A percentile compares a stretch with the other conserved stretches of the same genome.
Evolutionary conservation across 2,888 invertebrate genomes (phyloP).

Genomic region (Loripinus fragilis): DNA sequence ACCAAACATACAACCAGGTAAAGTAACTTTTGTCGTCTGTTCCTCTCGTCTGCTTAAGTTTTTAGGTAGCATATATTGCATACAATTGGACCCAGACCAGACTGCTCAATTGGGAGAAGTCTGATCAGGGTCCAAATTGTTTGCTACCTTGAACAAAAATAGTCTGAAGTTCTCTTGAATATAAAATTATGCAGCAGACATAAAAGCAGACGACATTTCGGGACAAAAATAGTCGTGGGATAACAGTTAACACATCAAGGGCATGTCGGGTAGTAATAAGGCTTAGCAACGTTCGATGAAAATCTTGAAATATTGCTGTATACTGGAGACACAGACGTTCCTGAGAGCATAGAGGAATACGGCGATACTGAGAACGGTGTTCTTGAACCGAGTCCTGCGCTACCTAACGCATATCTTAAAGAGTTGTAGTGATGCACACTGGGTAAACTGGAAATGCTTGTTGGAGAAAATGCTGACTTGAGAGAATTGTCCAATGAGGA

Average conservation of each 20-base stretch:
- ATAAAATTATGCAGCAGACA: too few species aligned
- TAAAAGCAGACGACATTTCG: too few species aligned
- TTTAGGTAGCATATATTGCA: too few species aligned
- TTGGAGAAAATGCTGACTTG: slow-evolving; percentile 81
- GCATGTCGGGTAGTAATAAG: slow-evolving; percentile 60
- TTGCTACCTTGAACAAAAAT: too few species aligned
- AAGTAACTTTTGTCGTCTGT: too few species aligned
- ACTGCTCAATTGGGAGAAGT: too few species aligned
- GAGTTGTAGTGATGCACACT: slow-evolving; percentile 67
- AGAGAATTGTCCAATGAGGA: slow-evolving; percentile 63
- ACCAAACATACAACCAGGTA: too few species aligned
- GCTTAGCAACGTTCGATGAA: slow-evolving; percentile 10
- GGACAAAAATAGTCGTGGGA: too few species aligned
- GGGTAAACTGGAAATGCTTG: slow-evolving; percentile 66
- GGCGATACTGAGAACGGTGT: not conserved
- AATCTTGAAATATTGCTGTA: not conserved
- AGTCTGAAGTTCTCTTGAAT: too few species aligned
- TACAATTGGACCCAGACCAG: too few species aligned
- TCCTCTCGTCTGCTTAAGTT: too few species aligned
- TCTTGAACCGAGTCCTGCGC: slow-evolving; percentile 26
- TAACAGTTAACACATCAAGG: slow-evolving; percentile 66
- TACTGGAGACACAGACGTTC: not conserved
- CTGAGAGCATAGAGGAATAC: slow-evolving; percentile 1
- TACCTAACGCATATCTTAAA: slow-evolving; percentile 69
- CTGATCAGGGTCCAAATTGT: too few species aligned